A percentile compares a stretch with the other conserved stretches of the same genome.
Evolutionary conservation across 2,113 vertebrate species (phyloP).

Genomic region (Cepphus grylle): DNA sequence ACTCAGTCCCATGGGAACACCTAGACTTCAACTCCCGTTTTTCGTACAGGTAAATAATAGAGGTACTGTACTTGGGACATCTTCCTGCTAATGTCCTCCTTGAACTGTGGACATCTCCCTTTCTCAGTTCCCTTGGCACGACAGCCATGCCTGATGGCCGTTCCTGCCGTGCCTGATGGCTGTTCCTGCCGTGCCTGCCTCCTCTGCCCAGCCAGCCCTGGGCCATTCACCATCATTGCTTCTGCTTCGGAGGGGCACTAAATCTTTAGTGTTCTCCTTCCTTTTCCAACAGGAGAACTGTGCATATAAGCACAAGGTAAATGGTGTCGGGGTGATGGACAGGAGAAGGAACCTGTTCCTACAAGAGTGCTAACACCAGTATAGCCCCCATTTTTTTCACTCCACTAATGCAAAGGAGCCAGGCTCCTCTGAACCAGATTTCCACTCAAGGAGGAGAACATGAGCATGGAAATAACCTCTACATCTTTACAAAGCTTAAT

Average conservation of each 20-base stretch:
- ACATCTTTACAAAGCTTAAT: not conserved
- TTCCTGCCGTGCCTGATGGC: not conserved
- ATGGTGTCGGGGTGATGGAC: no score
- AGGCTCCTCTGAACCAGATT: not conserved
- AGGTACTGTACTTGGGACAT: not conserved
- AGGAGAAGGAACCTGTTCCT: not conserved
- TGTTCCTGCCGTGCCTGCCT: not conserved
- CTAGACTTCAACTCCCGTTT: not conserved
- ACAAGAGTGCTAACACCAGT: not conserved
- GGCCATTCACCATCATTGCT: not conserved
- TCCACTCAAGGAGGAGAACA: not conserved
- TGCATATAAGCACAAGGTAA: not conserved
- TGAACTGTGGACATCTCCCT: not conserved
- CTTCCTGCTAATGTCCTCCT: not conserved
- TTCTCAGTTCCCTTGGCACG: not conserved
- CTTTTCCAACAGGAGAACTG: not conserved
- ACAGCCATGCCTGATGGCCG: not conserved
- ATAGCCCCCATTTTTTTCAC: not conserved
- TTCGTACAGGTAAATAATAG: not conserved
- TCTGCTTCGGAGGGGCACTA: not conserved
- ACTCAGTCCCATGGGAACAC: not conserved
- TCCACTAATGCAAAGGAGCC: not conserved
- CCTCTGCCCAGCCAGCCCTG: not conserved
- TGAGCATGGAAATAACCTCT: not conserved
- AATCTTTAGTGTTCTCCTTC: not conserved